Evolutionary conservation across 2,888 invertebrate genomes (phyloP), one percentile per base, ranked within the genome.

Genomic region (Drosophila nr. perissopoda): DNA sequence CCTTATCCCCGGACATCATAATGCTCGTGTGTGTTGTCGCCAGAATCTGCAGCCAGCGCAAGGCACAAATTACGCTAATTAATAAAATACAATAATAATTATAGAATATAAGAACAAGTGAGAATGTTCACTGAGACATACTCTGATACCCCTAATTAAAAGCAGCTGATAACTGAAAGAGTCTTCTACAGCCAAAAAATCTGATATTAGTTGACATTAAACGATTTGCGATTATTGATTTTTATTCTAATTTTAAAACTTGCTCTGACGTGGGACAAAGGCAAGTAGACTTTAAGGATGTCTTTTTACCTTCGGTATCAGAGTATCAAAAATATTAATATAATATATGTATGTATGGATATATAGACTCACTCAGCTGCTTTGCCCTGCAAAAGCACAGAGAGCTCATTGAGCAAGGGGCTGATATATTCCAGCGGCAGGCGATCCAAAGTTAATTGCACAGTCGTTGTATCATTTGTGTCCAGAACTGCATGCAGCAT

Each of bases 401-500:
- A 95, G 0, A 98, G 94, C 92, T 98, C 96, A 75, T 95, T 95
- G 6, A 98, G 91, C 18, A 98, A 92, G 0, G 95, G 95, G 0
- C 95, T 94, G 29, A 98, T 94, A 65, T 95, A 96, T 78, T 96
- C 95, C 0, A 97, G 94, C 0, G 98, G 98, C 67, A 99, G 92
- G 61, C 95, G 95, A 63, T 95, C 94, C 25, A 98, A 94, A 0
- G 98, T 98, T 73, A 96, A 95, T 49, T 94, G 93, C 8, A 98
- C 96, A 1, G 97, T 94, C 1, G 92, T 94, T 27, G 95, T 94
- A 63, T 97, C 96, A 57, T 94, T 94, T 57, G 94, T 95, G 51
- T 94, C 94, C 1, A 98, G 93, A 2, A 98, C 98, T 62, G 95
- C 95, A 76, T 95, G 94, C 36, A 98, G 93, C 83, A 98, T 95